These are phyloP conservation scores for Archegozetes longisetosus DNA, from an alignment of 1,140 invertebrate species.

Conservation along the genomic window DNA sequence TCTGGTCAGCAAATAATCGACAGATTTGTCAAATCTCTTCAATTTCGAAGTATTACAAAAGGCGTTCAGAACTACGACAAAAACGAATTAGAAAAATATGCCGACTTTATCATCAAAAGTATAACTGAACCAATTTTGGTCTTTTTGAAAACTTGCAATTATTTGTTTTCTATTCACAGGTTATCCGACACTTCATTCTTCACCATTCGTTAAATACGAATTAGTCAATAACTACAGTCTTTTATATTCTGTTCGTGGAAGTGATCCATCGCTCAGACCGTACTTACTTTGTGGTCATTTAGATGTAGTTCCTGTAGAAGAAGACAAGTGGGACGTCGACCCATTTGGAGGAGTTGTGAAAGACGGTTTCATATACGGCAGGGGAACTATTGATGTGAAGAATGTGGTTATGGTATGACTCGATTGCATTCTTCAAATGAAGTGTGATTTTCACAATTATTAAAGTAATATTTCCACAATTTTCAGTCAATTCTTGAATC, in stretches of 20 bases:
- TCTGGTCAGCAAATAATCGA: slow-evolving; percentile 6
- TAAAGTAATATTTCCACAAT: neutral
- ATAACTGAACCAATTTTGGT: too few species aligned
- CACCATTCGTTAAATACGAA: slow-evolving; percentile 21
- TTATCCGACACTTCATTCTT: slow-evolving; percentile 9
- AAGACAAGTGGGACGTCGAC: slow-evolving; percentile 32
- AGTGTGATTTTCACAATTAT: neutral
- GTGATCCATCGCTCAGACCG: slow-evolving; percentile 30
- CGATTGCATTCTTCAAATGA: neutral
- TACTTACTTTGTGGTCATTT: slow-evolving; percentile 39
- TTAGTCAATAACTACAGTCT: slow-evolving; percentile 36
- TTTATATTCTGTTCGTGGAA: slow-evolving; percentile 33
- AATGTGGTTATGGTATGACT: slow-evolving; percentile 33
- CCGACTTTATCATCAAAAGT: slow-evolving; percentile 8
- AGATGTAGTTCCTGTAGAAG: slow-evolving; percentile 40
- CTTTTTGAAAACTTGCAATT: too few species aligned
- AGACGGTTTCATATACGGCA: slow-evolving; percentile 37
- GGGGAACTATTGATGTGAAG: slow-evolving; percentile 41
- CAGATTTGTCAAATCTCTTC: slow-evolving; percentile 19
- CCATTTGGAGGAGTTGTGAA: slow-evolving; percentile 36
- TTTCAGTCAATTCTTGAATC: slow-evolving; percentile 38
- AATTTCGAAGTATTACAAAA: slow-evolving; percentile 22
- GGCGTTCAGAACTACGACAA: slow-evolving; percentile 15
- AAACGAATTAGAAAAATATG: slow-evolving; percentile 15
- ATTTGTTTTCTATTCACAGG: neutral